Conservation (phyloP, 2,888 invertebrate genomes). For the Xestia rhomboidea region DNA sequence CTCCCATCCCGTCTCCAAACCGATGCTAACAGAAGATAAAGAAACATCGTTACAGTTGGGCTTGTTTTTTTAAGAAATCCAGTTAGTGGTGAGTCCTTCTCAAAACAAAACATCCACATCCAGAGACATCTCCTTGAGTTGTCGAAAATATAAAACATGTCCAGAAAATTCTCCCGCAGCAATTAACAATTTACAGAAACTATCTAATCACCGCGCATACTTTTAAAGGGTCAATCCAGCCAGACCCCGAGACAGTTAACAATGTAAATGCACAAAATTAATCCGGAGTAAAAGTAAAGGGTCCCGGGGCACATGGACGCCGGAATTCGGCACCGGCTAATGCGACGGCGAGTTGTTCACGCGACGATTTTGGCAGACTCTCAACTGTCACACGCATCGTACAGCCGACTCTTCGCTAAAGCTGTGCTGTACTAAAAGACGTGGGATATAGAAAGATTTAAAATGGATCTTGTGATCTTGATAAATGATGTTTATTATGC, state of each 20-base stretch:
- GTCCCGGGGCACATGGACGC: slow-evolving; percentile 47
- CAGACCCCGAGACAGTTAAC: slow-evolving; percentile 22
- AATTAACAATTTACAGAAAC: slow-evolving; percentile 17
- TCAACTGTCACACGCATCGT: slow-evolving; percentile 89
- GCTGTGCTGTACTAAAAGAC: slow-evolving; percentile 58
- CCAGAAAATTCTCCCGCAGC: background rate
- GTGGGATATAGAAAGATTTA: slow-evolving; percentile 34
- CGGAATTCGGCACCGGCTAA: slow-evolving; percentile 79
- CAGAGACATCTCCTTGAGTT: background rate
- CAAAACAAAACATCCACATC: background rate
- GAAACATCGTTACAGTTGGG: background rate
- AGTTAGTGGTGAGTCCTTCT: background rate
- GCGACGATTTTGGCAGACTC: slow-evolving; percentile 86
- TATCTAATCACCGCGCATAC: slow-evolving; percentile 31
- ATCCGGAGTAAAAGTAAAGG: slow-evolving; percentile 56
- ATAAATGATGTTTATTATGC: too few relatives aligned
- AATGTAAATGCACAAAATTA: slow-evolving; percentile 50
- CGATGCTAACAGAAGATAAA: background rate
- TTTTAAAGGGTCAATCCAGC: slow-evolving; percentile 33
- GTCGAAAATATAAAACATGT: background rate
- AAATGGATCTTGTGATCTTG: background rate
- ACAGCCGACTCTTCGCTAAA: slow-evolving; percentile 65
- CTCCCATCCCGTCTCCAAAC: background rate
- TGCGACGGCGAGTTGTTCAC: slow-evolving; percentile 79
- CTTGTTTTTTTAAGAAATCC: background rate